Base-by-base conservation (phyloP, 37 sponge, comb jelly and placozoan genomes). In the Agelas oroides region DNA sequence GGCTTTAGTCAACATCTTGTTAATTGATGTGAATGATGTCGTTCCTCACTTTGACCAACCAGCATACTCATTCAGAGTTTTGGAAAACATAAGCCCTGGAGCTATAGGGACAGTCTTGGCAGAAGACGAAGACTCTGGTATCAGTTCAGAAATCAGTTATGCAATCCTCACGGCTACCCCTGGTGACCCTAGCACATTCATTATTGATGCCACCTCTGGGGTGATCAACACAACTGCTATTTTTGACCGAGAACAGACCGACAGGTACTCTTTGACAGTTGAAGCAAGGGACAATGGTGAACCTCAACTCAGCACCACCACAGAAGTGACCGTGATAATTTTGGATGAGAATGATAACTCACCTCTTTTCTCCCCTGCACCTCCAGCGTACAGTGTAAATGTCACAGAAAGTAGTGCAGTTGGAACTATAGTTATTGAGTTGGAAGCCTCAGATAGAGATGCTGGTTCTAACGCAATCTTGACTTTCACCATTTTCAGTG, bases 21-120 rank as follows among this genome's bases (percentile, higher is more conserved):
- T 92, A 2, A 75, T 68, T 28, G 70, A 86, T 52, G 59, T 75
- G 30, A 83, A 87, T 65, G 88, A 92, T 34, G 53, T 66, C 28
- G 20, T 53, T 16, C 92, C 92, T 53, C 65, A 54, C 28, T 77
- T 89, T 20, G 16, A 30, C 31, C 61, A 70, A 41, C 52, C 35
- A 2, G 1, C 56, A 19, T 84, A 77, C 38, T 23, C 12, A 0
- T 70, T 67, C 46, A 16, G 5, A 11, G 73, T 84, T 17, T 3
- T 2, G 0, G 90, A 89, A 32, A 84, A 89, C 41, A 5, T 13
- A 14, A 27, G 33, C 17, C 70, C 79, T n/a, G 59, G 56, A 30
- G 1, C 24, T 24, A 67, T 85, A 67, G 86, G 68, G 18, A 69
- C 18, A 11, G 81, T 90, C 11, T 2, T 61, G 18, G 91, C 86